These are phyloP conservation scores for Chaetodon trifascialis DNA, from an alignment of 2,113 vertebrate species.

Conservation along the genomic window DNA sequence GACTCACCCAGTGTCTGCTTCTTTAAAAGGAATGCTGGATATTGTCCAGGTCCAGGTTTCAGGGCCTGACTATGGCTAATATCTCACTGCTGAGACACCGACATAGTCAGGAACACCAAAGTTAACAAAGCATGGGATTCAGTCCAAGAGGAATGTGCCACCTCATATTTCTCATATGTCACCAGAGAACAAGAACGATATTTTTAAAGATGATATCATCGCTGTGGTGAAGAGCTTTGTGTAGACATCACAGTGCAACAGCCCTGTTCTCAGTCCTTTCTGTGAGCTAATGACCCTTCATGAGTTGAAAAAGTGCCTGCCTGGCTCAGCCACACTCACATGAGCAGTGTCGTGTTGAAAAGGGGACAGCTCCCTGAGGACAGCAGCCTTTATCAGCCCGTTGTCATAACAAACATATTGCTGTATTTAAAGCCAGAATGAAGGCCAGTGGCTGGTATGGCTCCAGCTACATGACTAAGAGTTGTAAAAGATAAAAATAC, in stretches of 20 bases:
- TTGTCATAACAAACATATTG: slow-evolving; percentile 72
- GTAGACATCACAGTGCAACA: neutral
- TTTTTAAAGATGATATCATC: slow-evolving; percentile 13
- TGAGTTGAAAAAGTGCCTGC: neutral
- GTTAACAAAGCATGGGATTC: slow-evolving; percentile 60
- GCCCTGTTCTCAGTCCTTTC: too few relatives aligned
- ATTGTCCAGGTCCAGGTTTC: slow-evolving; percentile 37
- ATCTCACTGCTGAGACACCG: slow-evolving; percentile 9
- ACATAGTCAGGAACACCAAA: slow-evolving; percentile 6
- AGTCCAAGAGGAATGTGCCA: slow-evolving; percentile 35
- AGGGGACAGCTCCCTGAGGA: slow-evolving; percentile 39
- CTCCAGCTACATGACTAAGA: neutral
- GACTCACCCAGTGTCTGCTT: slow-evolving; percentile 34
- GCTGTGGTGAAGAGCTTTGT: slow-evolving; percentile 10
- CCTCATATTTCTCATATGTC: slow-evolving; percentile 31
- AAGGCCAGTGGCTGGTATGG: neutral
- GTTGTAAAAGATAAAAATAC: slow-evolving; percentile 30
- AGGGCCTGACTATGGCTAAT: neutral
- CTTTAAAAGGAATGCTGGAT: slow-evolving; percentile 74
- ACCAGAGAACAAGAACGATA: neutral
- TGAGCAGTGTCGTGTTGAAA: slow-evolving; percentile 24
- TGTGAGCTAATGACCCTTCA: slow-evolving; percentile 8
- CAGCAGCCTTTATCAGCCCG: slow-evolving; percentile 26
- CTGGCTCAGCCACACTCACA: neutral
- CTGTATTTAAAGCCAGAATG: slow-evolving; percentile 5